A percentile compares a stretch with the other conserved stretches of the same genome.
phyloP scores from a whole-genome alignment of 2,888 invertebrate genomes.

The Drosophila acutilabella region DNA sequence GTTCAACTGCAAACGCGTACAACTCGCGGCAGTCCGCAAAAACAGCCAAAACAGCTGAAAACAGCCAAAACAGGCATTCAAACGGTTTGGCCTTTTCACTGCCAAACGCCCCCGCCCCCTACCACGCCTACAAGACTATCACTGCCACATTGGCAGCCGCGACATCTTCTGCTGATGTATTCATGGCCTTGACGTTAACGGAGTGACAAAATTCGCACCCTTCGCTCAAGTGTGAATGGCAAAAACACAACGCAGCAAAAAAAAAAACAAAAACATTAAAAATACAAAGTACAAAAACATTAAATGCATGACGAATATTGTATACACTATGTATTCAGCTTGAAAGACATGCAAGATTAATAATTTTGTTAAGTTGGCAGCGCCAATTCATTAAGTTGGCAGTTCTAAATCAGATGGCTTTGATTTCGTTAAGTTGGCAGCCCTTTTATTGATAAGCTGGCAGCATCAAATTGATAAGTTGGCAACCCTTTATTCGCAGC shows the following conservation, averaged over 20 bases:
- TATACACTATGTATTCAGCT: constrained; percentile 12
- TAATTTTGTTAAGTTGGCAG: neutral
- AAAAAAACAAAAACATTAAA: constrained; percentile 20
- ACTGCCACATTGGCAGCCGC: constrained; percentile 33
- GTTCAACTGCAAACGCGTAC: constrained; percentile 53
- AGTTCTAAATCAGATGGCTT: no score
- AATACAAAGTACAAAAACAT: constrained; percentile 2
- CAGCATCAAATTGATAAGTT: neutral
- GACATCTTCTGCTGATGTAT: constrained; percentile 67
- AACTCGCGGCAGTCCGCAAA: constrained; percentile 28
- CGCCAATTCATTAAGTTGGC: neutral
- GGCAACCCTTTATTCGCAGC: no score
- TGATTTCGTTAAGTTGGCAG: neutral
- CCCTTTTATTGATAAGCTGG: neutral
- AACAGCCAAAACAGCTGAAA: constrained; percentile 38
- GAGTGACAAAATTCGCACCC: constrained; percentile 82
- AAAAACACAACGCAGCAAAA: constrained; percentile 23
- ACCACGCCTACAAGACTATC: constrained; percentile 31
- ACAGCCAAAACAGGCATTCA: constrained; percentile 49
- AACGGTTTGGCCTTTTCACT: constrained; percentile 38
- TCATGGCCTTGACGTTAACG: constrained; percentile 79
- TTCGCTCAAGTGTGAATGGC: constrained; percentile 63
- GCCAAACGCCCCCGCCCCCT: neutral
- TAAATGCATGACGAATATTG: neutral
- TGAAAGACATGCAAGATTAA: no score